A percentile compares a stretch with the other conserved stretches of the same genome.
Conservation (phyloP, 2,888 invertebrate species). For the Anaspis maculata region DNA sequence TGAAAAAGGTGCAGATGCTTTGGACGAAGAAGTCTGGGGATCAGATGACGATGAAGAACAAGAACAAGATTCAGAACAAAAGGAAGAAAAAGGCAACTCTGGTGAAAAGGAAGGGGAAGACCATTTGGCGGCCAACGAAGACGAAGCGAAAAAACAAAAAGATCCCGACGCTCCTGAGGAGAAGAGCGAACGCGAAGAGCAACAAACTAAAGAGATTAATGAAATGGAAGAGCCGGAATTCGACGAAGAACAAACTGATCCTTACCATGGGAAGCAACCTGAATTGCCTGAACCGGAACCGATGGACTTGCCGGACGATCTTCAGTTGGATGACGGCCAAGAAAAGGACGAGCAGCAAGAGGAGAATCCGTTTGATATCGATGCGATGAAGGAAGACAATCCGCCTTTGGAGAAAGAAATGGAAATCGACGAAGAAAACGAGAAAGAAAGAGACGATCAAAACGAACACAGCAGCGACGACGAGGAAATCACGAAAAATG, state of each 20-base stretch:
- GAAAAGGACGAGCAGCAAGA: conserved; percentile 52
- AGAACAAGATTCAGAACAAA: conserved; percentile 28
- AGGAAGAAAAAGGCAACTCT: conserved; percentile 44
- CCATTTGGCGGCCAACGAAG: conserved; percentile 70
- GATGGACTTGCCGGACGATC: conserved; percentile 80
- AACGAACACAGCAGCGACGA: conserved; percentile 18
- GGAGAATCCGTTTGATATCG: conserved; percentile 81
- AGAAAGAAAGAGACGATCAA: conserved; percentile 36
- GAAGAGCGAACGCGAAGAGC: too few relatives aligned
- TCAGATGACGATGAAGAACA: conserved; percentile 71
- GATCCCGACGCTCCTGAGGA: conserved; percentile 50
- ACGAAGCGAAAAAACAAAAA: conserved; percentile 41
- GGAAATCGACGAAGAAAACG: conserved; percentile 25
- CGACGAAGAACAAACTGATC: conserved; percentile 75
- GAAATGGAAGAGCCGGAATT: conserved; percentile 74
- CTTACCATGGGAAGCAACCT: conserved; percentile 71
- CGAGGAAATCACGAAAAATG: conserved; percentile 31
- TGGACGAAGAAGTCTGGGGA: conserved; percentile 76
- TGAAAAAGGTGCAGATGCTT: conserved; percentile 72
- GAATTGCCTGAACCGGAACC: conserved; percentile 76
- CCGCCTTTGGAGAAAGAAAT: conserved; percentile 30
- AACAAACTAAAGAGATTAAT: conserved; percentile 63
- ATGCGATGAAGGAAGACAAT: conserved; percentile 58
- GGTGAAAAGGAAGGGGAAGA: conserved; percentile 59
- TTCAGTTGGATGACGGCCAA: conserved; percentile 68